Evolutionary conservation across 2,113 vertebrate genomes (phyloP).

Genomic region (Clarias gariepinus): DNA sequence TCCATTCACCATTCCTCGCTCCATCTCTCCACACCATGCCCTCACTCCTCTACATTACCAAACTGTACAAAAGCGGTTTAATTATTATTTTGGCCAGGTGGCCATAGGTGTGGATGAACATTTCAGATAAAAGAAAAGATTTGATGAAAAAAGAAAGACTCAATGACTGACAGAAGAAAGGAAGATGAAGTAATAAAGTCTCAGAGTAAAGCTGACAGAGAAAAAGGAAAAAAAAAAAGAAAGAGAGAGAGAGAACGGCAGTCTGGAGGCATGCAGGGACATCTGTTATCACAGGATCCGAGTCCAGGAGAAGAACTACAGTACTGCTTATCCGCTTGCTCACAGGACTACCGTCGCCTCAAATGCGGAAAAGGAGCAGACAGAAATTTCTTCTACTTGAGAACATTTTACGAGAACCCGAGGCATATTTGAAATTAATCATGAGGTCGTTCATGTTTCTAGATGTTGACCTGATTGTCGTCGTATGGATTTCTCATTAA

Average conservation of each 20-base stretch:
- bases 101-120: not conserved
- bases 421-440: not conserved
- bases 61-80: no score
- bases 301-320: slow-evolving; percentile 25
- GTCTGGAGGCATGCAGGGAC: slow-evolving; percentile 45
- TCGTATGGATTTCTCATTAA: not conserved
- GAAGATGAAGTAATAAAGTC: slow-evolving; percentile 18
- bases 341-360: not conserved
- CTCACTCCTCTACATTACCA: slow-evolving; percentile 1
- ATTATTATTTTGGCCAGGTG: no score
- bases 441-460: not conserved
- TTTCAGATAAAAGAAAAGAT: not conserved
- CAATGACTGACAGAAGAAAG: slow-evolving; percentile 24
- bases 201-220: slow-evolving; percentile 30
- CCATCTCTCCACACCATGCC: slow-evolving; percentile 20
- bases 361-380: not conserved
- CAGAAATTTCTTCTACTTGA: not conserved
- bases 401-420: not conserved
- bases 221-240: slow-evolving; percentile 28
- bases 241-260: slow-evolving; percentile 16
- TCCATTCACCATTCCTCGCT: slow-evolving; percentile 42
- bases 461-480: not conserved
- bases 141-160: not conserved
- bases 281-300: slow-evolving; percentile 44
- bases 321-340: slow-evolving; percentile 1